These are phyloP conservation scores for Danionella dracula DNA, from an alignment of 2,797 vertebrate species.

Conservation along the genomic window DNA sequence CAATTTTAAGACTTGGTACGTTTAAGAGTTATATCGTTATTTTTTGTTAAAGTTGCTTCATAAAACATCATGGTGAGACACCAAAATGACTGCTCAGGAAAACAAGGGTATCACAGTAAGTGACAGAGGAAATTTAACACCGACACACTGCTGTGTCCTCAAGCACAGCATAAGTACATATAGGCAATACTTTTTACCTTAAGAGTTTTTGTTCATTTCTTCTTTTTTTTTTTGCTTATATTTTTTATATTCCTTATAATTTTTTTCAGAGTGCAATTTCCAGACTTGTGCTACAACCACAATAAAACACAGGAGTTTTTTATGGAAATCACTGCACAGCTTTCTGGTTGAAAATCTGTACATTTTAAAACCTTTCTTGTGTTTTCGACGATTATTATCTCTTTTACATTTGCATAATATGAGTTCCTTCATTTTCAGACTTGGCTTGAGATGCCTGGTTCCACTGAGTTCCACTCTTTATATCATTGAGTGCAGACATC, in stretches of 20 bases:
- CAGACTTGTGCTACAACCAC: constrained; percentile 91
- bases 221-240: constrained; percentile 25
- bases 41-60: constrained; percentile 83
- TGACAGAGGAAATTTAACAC: constrained; percentile 82
- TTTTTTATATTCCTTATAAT: constrained; percentile 81
- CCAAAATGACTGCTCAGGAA: constrained; percentile 87
- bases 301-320: constrained; percentile 88
- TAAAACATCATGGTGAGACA: constrained; percentile 79
- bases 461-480: constrained; percentile 62
- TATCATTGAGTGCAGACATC: constrained; percentile 81
- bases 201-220: constrained; percentile 35
- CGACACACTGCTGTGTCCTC: constrained; percentile 71
- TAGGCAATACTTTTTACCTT: constrained; percentile 73
- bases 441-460: constrained; percentile 66
- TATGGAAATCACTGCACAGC: constrained; percentile 93
- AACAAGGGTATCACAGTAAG: constrained; percentile 81
- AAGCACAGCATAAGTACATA: constrained; percentile 86
- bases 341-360: constrained; percentile 94
- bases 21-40: constrained; percentile 92
- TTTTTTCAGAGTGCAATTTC: constrained; percentile 89
- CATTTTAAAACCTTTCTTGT: constrained; percentile 71
- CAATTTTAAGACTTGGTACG: constrained; percentile 66
- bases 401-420: constrained; percentile 86
- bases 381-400: constrained; percentile 50
- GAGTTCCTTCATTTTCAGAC: constrained; percentile 75